Evolutionary conservation across 2,113 vertebrate genomes (phyloP).

Genomic region (Tachysurus fulvidraco): DNA sequence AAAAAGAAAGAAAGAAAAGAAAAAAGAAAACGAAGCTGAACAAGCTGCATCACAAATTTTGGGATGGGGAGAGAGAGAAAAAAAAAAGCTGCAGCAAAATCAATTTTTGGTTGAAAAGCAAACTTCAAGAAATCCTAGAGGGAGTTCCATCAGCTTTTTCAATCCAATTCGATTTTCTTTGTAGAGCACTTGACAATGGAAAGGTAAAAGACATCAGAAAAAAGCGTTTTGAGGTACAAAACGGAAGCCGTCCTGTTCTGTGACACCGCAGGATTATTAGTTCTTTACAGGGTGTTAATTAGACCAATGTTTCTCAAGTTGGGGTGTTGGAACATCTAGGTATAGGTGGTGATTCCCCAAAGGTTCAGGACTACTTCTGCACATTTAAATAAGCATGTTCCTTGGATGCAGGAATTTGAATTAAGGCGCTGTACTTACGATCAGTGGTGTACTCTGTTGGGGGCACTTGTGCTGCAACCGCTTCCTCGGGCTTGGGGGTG

Average conservation of each 20-base stretch:
- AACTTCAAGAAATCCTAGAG: too few species aligned
- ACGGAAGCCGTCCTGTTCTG: background rate
- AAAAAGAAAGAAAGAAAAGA: too few species aligned
- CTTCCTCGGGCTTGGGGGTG: constrained; percentile 67
- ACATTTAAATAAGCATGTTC: background rate
- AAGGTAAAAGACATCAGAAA: background rate
- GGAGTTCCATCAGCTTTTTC: background rate
- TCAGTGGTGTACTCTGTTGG: constrained; percentile 83
- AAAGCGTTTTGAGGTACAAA: background rate
- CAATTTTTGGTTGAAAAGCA: too few species aligned
- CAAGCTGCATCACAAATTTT: too few species aligned
- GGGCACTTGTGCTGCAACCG: constrained; percentile 57
- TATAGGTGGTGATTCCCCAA: background rate
- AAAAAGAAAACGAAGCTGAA: too few species aligned
- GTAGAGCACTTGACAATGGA: background rate
- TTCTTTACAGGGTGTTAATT: background rate
- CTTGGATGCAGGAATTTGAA: background rate
- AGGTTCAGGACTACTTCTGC: too few species aligned
- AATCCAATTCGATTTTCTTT: background rate
- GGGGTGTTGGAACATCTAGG: background rate
- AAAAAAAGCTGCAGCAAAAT: too few species aligned
- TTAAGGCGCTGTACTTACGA: constrained; percentile 77
- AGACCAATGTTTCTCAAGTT: background rate
- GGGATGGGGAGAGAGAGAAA: too few species aligned
- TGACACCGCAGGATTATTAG: background rate